Percentiles rank a stretch among this genome's conserved stretches.
Conservation (phyloP, 2,888 invertebrate species). For the Dolichomitus sp. region DNA sequence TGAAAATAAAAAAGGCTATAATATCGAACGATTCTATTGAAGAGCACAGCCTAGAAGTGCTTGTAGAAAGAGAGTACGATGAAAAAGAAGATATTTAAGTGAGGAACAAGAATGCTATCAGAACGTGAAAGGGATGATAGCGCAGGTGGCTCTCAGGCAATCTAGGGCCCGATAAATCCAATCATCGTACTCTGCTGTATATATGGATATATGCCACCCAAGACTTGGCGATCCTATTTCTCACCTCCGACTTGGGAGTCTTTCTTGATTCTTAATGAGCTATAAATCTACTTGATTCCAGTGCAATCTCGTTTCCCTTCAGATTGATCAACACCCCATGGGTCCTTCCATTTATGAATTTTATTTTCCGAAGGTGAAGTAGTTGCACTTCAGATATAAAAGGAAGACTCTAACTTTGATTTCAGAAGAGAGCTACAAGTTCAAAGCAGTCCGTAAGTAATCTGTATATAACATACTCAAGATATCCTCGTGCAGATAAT, state of each 20-base stretch:
- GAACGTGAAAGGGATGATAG: slow-evolving; percentile 55
- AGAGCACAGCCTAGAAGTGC: slow-evolving; percentile 3
- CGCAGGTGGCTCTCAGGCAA: slow-evolving; percentile 72
- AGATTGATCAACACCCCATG: slow-evolving; percentile 30
- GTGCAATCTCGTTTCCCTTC: slow-evolving; percentile 48
- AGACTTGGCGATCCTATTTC: slow-evolving; percentile 78
- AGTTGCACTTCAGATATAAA: background rate
- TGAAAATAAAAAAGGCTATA: slow-evolving; percentile 47
- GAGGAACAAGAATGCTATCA: slow-evolving; percentile 40
- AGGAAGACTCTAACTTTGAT: background rate
- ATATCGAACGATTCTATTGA: slow-evolving; percentile 18
- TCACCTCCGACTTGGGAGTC: slow-evolving; percentile 61
- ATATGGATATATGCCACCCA: slow-evolving; percentile 72
- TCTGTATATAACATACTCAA: background rate
- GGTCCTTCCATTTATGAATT: background rate
- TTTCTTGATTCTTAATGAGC: slow-evolving; percentile 52
- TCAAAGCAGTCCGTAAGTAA: background rate
- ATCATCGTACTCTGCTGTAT: slow-evolving; percentile 82
- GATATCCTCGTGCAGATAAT: background rate
- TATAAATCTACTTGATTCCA: slow-evolving; percentile 45
- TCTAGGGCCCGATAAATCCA: slow-evolving; percentile 81
- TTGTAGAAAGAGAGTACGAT: slow-evolving; percentile 46
- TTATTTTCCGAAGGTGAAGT: background rate
- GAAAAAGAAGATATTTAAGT: slow-evolving; percentile 48
- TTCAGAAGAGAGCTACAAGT: background rate